Evolutionary conservation across 1,140 invertebrate genomes (phyloP), one percentile per base, ranked within the genome.

Genomic region (Bombus haemorrhoidalis): DNA sequence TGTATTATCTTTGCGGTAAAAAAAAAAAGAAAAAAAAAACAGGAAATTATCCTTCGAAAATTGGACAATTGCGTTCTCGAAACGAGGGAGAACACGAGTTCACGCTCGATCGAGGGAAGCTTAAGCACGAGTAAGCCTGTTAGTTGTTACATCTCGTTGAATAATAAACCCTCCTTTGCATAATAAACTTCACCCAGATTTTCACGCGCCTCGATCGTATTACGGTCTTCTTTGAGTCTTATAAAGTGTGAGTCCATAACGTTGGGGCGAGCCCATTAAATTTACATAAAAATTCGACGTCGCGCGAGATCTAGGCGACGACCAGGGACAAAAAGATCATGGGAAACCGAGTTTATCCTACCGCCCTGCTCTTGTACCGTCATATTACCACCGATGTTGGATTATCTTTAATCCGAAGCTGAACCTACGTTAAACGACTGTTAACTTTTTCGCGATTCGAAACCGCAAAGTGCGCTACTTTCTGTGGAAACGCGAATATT

Each of bases 151-250:
- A 85, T 85, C 77, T 73, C 69, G 77, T 85, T 85, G 83, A 85
- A 85, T 85, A 85, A 81, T 81, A 81, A 64, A 85, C 39, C 77
- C 25, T 73, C n/a, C 34, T 85, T 81, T 85, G 78, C 83, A 85
- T 85, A 85, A 85, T 69, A 85, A 81, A 85, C 69, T 81, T 81
- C n/a, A 43, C 53, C 77, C 77, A 85, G 83, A 85, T 85, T 85
- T 81, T 57, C 78, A n/a, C 22, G 57, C 25, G 28, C 41, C 77
- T 64, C 62, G 83, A 85, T 85, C 77, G 83, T 37, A 39, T 85
- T 81, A 85, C 83, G 9, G 18, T 34, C 34, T 85, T 85, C 68
- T 85, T 81, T 81, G 83, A 81, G 57, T 53, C 47, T 78, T 85
- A 81, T 81, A 85, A 85, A 73, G 76, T 80, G 83, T 15, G 76